Evolutionary conservation across 2,888 invertebrate species (phyloP).

Genomic region (Acleris sparsana): DNA sequence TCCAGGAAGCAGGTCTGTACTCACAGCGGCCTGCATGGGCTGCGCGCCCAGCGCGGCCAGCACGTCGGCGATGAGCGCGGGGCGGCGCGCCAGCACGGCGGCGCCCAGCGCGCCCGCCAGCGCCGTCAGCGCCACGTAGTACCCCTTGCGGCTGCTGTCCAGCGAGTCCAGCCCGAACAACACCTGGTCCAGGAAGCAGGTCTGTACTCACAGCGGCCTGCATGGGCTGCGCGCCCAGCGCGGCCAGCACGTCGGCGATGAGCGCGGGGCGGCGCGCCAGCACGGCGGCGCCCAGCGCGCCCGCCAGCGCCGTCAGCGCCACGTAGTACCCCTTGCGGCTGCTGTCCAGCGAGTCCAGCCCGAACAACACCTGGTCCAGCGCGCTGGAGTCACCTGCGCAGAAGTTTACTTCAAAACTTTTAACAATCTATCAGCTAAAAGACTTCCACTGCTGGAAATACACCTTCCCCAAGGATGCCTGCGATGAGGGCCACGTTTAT

Average conservation of each 20-base stretch:
- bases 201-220: constrained; percentile 58
- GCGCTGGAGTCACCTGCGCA: constrained; percentile 52
- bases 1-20: constrained; percentile 37
- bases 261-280: constrained; percentile 44
- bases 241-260: constrained; percentile 45
- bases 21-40: constrained; percentile 61
- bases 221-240: constrained; percentile 52
- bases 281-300: constrained; percentile 47
- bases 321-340: constrained; percentile 58
- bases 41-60: constrained; percentile 49
- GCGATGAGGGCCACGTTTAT: no score
- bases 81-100: constrained; percentile 43
- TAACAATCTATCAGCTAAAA: no score
- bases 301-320: constrained; percentile 49
- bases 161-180: constrained; percentile 57
- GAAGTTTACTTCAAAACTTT: no score
- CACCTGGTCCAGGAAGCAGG: constrained; percentile 44
- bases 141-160: constrained; percentile 53
- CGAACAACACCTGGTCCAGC: constrained; percentile 55
- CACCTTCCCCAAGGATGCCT: no score
- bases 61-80: constrained; percentile 45
- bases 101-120: no score
- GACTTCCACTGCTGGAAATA: no score
- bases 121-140: constrained; percentile 54
- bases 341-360: constrained; percentile 54